A percentile compares a stretch with the other conserved stretches of the same genome.
These are phyloP conservation scores for Anagrus nilaparvatae DNA, from an alignment of 1,140 invertebrate species.

Conservation along the genomic window DNA sequence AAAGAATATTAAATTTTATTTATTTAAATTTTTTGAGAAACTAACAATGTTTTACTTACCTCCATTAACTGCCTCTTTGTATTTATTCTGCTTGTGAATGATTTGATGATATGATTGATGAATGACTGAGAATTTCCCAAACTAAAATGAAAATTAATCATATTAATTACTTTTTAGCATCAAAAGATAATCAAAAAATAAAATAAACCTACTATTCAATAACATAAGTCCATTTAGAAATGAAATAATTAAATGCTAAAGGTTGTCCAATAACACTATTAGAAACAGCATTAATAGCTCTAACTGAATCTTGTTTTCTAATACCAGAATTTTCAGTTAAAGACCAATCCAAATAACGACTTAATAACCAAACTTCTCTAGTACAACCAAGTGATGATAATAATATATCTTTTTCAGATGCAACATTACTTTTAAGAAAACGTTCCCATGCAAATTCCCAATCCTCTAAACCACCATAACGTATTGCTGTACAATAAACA, in stretches of 20 bases:
- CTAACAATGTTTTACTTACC: too few relatives aligned
- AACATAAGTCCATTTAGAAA: slow-evolving; percentile 60
- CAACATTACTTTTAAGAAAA: slow-evolving; percentile 61
- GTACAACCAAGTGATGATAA: slow-evolving; percentile 69
- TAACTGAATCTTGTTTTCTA: slow-evolving; percentile 64
- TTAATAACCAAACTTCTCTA: slow-evolving; percentile 64
- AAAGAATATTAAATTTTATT: too few relatives aligned
- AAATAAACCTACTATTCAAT: slow-evolving; percentile 55
- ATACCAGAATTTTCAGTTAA: slow-evolving; percentile 62
- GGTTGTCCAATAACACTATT: slow-evolving; percentile 61
- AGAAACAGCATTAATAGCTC: slow-evolving; percentile 63
- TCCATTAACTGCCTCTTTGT: too few relatives aligned
- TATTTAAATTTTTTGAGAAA: too few relatives aligned
- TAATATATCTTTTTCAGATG: slow-evolving; percentile 64
- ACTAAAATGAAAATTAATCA: too few relatives aligned
- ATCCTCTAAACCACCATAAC: slow-evolving; percentile 64
- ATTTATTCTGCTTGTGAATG: too few relatives aligned
- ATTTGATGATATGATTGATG: too few relatives aligned
- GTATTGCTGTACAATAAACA: slow-evolving; percentile 77
- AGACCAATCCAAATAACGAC: slow-evolving; percentile 62
- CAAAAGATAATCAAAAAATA: background rate
- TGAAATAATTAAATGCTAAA: slow-evolving; percentile 62
- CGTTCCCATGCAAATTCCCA: slow-evolving; percentile 78
- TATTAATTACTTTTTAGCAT: background rate
- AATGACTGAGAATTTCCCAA: too few relatives aligned